These are phyloP conservation scores for Erinaceus europaeus DNA, from an alignment of 2,113 vertebrate genomes.

Conservation along the genomic window DNA sequence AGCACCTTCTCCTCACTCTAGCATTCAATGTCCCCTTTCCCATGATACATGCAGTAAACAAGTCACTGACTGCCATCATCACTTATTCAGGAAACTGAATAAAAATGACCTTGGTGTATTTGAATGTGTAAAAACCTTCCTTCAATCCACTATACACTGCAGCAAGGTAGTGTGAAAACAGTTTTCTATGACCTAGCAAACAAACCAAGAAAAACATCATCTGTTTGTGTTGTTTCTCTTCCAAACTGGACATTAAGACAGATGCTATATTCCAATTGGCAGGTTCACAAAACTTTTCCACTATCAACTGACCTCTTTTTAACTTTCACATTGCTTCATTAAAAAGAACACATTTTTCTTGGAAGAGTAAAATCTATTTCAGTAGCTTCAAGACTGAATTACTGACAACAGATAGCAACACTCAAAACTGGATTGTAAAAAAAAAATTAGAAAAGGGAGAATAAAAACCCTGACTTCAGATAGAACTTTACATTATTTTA, in stretches of 20 bases:
- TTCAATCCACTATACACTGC: background rate
- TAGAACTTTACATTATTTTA: too few species aligned
- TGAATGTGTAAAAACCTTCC: background rate
- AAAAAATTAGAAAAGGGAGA: background rate
- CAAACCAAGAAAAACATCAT: conserved; percentile 31
- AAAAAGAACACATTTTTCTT: conserved; percentile 37
- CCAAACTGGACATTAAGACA: conserved; percentile 18
- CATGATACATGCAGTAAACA: background rate
- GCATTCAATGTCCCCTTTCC: background rate
- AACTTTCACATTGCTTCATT: conserved; percentile 36
- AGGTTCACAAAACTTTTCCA: conserved; percentile 13
- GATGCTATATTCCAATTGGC: background rate
- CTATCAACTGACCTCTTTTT: conserved; percentile 5
- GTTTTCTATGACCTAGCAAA: conserved; percentile 22
- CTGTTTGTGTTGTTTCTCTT: conserved; percentile 24
- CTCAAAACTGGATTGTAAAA: background rate
- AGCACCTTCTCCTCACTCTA: background rate
- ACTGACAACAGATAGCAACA: conserved; percentile 18
- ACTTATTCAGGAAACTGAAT: conserved; percentile 11
- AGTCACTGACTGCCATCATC: background rate
- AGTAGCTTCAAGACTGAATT: conserved; percentile 38
- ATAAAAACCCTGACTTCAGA: background rate
- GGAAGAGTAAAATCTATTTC: conserved; percentile 42
- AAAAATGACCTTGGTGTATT: background rate
- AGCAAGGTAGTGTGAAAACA: conserved; percentile 10